Evolutionary conservation across 2,797 vertebrate species (phyloP).

Genomic region (Euphonia xanthogaster): DNA sequence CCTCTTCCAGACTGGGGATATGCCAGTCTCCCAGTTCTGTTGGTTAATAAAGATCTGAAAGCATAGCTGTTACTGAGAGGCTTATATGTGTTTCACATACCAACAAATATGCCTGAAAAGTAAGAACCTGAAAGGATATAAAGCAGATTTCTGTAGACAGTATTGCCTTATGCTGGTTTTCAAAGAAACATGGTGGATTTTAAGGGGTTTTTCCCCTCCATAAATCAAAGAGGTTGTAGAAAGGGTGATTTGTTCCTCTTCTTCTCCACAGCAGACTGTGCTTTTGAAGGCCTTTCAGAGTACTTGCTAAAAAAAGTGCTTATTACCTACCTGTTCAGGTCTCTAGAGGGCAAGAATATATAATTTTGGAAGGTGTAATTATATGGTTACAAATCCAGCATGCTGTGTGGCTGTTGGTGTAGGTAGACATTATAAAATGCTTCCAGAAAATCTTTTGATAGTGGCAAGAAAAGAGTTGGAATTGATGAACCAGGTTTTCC

Average conservation of each 20-base stretch:
- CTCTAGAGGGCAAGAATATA: background rate
- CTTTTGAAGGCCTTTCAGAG: background rate
- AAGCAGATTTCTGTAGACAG: background rate
- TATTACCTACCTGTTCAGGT: background rate
- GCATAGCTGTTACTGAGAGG: background rate
- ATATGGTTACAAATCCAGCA: background rate
- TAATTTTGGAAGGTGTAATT: background rate
- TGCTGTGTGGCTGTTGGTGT: background rate
- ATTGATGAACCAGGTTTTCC: background rate
- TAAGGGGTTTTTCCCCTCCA: rapidly evolving
- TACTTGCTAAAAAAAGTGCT: background rate
- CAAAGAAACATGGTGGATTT: background rate
- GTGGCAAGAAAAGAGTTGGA: background rate
- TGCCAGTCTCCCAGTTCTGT: background rate
- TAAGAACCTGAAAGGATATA: background rate
- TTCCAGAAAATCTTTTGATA: background rate
- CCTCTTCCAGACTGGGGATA: background rate
- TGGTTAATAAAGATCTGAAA: background rate
- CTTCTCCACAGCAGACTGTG: background rate
- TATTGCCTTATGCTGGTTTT: background rate
- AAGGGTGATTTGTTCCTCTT: background rate
- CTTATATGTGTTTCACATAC: background rate
- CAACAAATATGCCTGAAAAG: background rate
- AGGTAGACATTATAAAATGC: background rate
- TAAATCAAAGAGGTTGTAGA: background rate